These are phyloP conservation scores for Lucilia cuprina DNA, from an alignment of 1,140 invertebrate genomes.

Conservation along the genomic window DNA sequence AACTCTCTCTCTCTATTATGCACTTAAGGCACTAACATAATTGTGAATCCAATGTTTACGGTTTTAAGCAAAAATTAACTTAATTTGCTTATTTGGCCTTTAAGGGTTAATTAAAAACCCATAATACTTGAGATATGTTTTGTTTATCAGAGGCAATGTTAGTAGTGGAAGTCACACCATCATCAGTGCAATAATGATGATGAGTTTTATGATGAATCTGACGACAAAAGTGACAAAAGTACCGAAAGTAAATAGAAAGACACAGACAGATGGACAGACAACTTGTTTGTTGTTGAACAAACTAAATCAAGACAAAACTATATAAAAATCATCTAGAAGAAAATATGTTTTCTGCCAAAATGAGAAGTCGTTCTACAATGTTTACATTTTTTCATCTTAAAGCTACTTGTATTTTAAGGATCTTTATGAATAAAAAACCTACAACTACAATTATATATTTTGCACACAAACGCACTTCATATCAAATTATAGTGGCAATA, in stretches of 20 bases:
- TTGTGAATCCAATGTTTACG: too few relatives aligned
- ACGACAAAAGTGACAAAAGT: slow-evolving; percentile 21
- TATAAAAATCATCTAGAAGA: not conserved
- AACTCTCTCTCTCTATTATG: too few relatives aligned
- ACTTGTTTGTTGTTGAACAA: not conserved
- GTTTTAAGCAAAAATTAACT: too few relatives aligned
- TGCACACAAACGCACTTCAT: not conserved
- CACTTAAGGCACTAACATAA: too few relatives aligned
- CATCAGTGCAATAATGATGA: not conserved
- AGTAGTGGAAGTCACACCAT: slow-evolving; percentile 15
- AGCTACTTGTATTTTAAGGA: slow-evolving; percentile 12
- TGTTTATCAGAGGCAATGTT: not conserved
- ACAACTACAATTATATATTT: not conserved
- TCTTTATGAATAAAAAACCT: not conserved
- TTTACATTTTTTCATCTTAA: not conserved
- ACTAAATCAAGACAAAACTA: not conserved
- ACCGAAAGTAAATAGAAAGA: not conserved
- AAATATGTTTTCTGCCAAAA: not conserved
- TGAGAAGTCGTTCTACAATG: not conserved
- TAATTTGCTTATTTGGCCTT: not conserved
- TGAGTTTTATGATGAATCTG: not conserved
- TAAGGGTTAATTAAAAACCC: not conserved
- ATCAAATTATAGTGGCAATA: not conserved
- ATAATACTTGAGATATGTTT: too few relatives aligned
- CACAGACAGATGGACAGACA: not conserved